Base-by-base conservation (phyloP, 2,888 invertebrate genomes). In the Nomada ruficornis region DNA sequence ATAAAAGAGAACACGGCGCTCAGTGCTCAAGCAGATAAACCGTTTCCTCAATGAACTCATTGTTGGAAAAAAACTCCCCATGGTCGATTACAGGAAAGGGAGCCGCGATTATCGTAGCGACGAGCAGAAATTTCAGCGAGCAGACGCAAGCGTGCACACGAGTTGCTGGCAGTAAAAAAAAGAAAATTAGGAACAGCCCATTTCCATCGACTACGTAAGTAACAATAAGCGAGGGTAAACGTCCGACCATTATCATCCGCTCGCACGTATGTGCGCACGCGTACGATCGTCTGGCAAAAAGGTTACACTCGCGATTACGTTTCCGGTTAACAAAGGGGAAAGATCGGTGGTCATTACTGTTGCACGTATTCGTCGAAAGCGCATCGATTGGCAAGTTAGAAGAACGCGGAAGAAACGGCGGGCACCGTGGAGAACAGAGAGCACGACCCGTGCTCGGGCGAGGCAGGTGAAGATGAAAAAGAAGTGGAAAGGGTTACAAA, bases 341-440 rank as follows among this genome's bases (percentile, higher is more conserved):
- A 69, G 63, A 67, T 82, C 74, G 82, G 74, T 52, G 73, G 77
- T 72, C 77, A 82, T 87, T 87, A 76, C 64, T 20, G 70, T 29
- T 67, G 72, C 77, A 80, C 82, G 82, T 74, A 85, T 82, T 85
- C 82, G 84, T 80, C 77, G 85, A 86, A 73, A 80, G 83, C 69
- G 70, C 77, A 70, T 3, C 76, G 85, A 81, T 84, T 77, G 85
- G 78, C 83, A 74, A 82, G 62, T 77, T 71, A 62, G 72, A 83
- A 71, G 90, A 90, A 90, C 87, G 90, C 90, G 90, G 89, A 89
- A 89, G 87, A 80, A 67, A 67, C 72, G 73, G 64, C 52, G 60
- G 29, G 62, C 55, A 47, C n/a, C 76, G 62, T 29, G 52, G 59
- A 29, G 42, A 54, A 65, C 74, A 29, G 69, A 69, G 85, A 68